These are phyloP conservation scores for Ramphastos sulfuratus DNA, from an alignment of 2,113 vertebrate genomes.

Conservation along the genomic window DNA sequence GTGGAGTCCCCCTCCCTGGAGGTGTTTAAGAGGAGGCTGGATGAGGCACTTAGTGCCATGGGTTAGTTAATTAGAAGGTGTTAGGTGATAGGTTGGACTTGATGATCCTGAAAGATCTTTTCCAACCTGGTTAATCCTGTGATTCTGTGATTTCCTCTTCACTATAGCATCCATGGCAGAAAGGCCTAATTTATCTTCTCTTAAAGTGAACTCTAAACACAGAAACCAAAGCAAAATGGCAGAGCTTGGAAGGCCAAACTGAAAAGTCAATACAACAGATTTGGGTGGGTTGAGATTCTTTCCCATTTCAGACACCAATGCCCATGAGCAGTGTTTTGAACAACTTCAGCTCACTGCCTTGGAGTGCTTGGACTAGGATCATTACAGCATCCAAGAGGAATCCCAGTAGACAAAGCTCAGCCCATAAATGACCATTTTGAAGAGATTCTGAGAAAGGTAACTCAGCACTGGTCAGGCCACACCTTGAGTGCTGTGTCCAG, in stretches of 20 bases:
- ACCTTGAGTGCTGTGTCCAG: too few relatives aligned
- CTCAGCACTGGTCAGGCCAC: too few relatives aligned
- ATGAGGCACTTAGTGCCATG: too few relatives aligned
- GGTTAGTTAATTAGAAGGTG: too few relatives aligned
- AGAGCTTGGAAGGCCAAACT: not conserved
- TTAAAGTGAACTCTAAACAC: not conserved
- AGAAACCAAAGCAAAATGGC: not conserved
- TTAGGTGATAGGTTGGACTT: too few relatives aligned
- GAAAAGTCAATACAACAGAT: not conserved
- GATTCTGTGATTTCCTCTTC: not conserved
- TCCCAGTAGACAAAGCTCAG: too few relatives aligned
- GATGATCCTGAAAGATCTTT: too few relatives aligned
- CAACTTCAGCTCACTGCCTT: not conserved
- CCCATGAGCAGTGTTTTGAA: not conserved
- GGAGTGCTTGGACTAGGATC: not conserved
- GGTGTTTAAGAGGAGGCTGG: too few relatives aligned
- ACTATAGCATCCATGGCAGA: not conserved
- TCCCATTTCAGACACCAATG: not conserved
- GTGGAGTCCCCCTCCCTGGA: too few relatives aligned
- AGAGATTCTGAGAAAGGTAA: not conserved
- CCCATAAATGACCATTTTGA: not conserved
- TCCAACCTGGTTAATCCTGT: too few relatives aligned
- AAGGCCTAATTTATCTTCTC: not conserved
- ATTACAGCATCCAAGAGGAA: too few relatives aligned
- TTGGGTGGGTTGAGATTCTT: rapidly evolving